These are phyloP conservation scores for Drosophila imparisetae DNA, from an alignment of 2,888 invertebrate genomes.

Conservation along the genomic window DNA sequence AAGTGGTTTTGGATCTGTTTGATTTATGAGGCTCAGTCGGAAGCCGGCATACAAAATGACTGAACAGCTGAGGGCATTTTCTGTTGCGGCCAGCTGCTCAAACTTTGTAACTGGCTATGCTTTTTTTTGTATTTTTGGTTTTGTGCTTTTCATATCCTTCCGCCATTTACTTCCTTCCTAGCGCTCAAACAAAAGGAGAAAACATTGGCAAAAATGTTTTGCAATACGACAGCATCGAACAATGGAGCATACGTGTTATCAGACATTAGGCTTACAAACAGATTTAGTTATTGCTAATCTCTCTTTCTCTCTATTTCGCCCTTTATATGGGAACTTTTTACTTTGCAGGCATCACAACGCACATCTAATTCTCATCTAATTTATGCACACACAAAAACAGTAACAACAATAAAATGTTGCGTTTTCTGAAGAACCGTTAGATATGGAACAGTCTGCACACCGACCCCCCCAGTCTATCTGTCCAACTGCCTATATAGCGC, in stretches of 20 bases:
- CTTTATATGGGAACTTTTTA: conserved; percentile 28
- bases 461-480: conserved; percentile 57
- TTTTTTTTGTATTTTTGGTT: conserved; percentile 18
- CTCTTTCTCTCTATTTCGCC: conserved; percentile 7
- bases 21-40: conserved; percentile 58
- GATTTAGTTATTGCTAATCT: conserved; percentile 38
- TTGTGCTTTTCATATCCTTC: conserved; percentile 32
- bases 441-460: conserved; percentile 34
- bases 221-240: conserved; percentile 31
- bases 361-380: conserved; percentile 43
- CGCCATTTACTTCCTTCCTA: conserved; percentile 22
- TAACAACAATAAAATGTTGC: conserved; percentile 58
- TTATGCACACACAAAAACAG: conserved; percentile 56
- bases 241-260: conserved; percentile 71
- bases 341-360: conserved; percentile 59
- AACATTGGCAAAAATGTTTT: conserved; percentile 43
- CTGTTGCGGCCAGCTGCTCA: conserved; percentile 11
- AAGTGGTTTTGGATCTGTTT: conserved; percentile 49
- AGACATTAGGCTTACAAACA: conserved; percentile 20
- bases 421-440: conserved; percentile 74
- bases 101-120: conserved; percentile 18
- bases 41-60: conserved; percentile 47
- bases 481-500: conserved; percentile 17
- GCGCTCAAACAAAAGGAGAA: conserved; percentile 49
- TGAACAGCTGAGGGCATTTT: conserved; percentile 20